phyloP scores from a whole-genome alignment of 2,797 vertebrate genomes.

The Typhlichthys subterraneus region DNA sequence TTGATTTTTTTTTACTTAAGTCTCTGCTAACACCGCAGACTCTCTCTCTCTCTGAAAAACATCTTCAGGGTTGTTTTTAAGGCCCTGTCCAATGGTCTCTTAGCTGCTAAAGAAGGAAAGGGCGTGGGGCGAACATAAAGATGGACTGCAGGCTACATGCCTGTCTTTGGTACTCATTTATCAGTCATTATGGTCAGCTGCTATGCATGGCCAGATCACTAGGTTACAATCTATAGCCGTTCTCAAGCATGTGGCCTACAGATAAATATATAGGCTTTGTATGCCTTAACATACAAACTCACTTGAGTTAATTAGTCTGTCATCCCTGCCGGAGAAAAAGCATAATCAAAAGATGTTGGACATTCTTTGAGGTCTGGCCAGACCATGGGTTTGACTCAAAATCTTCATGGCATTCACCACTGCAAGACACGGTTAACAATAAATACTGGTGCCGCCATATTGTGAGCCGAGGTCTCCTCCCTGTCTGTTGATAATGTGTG shows the following conservation, averaged over 20 bases:
- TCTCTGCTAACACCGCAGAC: constrained; percentile 60
- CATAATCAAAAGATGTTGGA: constrained; percentile 35
- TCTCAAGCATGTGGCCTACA: neutral
- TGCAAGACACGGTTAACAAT: constrained; percentile 51
- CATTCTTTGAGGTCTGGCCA: constrained; percentile 39
- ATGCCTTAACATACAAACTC: constrained; percentile 2
- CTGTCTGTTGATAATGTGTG: constrained; percentile 50
- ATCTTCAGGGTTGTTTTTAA: constrained; percentile 65
- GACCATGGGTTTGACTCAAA: constrained; percentile 36
- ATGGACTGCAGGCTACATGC: constrained; percentile 50
- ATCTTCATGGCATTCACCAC: constrained; percentile 41
- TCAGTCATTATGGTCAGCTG: constrained; percentile 49
- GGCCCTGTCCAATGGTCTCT: constrained; percentile 57
- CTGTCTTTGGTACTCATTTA: constrained; percentile 49
- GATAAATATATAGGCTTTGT: constrained; percentile 1
- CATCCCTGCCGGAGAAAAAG: constrained; percentile 18
- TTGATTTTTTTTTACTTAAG: constrained; percentile 59
- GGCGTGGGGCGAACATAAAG: constrained; percentile 51
- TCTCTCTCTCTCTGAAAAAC: constrained; percentile 53
- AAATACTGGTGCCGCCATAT: constrained; percentile 50
- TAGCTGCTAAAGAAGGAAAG: constrained; percentile 57
- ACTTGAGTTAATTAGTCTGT: constrained; percentile 18
- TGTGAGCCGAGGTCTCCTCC: constrained; percentile 36
- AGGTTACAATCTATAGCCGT: constrained; percentile 2
- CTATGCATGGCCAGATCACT: constrained; percentile 14